These are phyloP conservation scores for Chloroceryle amazona DNA, from an alignment of 2,797 vertebrate species.

Conservation along the genomic window DNA sequence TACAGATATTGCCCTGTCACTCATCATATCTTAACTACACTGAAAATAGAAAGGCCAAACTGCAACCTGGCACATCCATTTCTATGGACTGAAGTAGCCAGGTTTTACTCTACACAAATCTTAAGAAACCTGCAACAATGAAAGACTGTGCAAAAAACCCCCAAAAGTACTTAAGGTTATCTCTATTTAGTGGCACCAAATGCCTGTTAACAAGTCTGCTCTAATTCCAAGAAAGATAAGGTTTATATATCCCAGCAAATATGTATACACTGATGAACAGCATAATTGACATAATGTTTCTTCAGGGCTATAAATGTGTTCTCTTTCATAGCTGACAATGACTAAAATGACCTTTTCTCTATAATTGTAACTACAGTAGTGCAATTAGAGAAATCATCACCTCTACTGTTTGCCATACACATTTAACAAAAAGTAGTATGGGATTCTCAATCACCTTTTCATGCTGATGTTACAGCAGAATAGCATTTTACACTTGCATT, in stretches of 20 bases:
- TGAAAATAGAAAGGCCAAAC: conserved; percentile 19
- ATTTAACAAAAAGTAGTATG: conserved; percentile 43
- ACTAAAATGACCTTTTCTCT: conserved; percentile 86
- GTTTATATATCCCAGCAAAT: conserved; percentile 75
- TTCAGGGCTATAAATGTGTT: conserved; percentile 71
- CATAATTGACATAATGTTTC: conserved; percentile 76
- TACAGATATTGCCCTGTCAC: not conserved
- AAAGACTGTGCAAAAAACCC: conserved; percentile 75
- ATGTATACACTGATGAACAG: conserved; percentile 64
- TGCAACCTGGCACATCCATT: not conserved
- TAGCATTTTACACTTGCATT: not conserved
- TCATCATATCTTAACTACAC: not conserved
- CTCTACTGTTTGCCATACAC: not conserved
- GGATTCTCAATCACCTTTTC: not conserved
- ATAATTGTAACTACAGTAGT: conserved; percentile 83
- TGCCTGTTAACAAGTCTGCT: conserved; percentile 54
- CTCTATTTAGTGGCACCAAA: conserved; percentile 68
- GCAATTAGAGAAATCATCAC: conserved; percentile 79
- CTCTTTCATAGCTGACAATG: conserved; percentile 76
- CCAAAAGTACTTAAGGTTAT: conserved; percentile 74
- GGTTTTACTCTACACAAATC: conserved; percentile 57
- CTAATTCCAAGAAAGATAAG: conserved; percentile 67
- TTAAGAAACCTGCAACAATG: conserved; percentile 57
- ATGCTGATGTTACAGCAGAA: not conserved
- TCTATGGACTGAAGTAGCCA: conserved; percentile 3